Percentiles rank a stretch among this genome's conserved stretches.
Evolutionary conservation across 2,113 vertebrate species (phyloP).

Genomic region (Pluvialis apricaria): DNA sequence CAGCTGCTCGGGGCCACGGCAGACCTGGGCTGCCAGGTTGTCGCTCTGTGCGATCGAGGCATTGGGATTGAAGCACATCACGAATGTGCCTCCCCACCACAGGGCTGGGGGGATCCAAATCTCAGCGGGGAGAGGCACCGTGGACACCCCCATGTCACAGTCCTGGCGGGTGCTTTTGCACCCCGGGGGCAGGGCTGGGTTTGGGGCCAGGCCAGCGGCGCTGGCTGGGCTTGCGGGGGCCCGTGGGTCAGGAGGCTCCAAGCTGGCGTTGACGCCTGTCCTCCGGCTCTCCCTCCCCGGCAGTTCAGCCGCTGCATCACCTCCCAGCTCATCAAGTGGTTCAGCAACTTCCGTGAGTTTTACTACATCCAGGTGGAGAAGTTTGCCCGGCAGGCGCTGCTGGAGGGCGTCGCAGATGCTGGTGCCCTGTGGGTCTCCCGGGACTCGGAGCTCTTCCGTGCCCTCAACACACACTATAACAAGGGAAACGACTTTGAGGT

Average conservation of each 20-base stretch:
- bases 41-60: accelerated
- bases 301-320: conserved; percentile 97
- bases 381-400: conserved; percentile 89
- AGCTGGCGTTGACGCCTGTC: not conserved
- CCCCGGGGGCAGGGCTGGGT: not conserved
- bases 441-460: conserved; percentile 89
- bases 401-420: conserved; percentile 80
- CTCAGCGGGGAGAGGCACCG: not conserved
- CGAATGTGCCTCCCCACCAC: accelerated
- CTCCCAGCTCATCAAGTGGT: conserved; percentile 98
- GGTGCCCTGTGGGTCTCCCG: conserved; percentile 82
- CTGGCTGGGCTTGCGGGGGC: not conserved
- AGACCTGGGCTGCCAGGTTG: not conserved
- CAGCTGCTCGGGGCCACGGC: not conserved
- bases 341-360: conserved; percentile 98
- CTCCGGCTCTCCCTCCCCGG: not conserved
- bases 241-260: not conserved
- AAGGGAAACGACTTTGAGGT: conserved; percentile 96
- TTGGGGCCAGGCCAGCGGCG: not conserved
- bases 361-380: conserved; percentile 99
- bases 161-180: not conserved
- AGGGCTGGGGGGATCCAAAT: accelerated
- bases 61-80: not conserved
- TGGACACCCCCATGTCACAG: accelerated
- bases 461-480: conserved; percentile 94